Base-by-base conservation (phyloP, 2,797 vertebrate genomes). In the Apodemus agrarius region DNA sequence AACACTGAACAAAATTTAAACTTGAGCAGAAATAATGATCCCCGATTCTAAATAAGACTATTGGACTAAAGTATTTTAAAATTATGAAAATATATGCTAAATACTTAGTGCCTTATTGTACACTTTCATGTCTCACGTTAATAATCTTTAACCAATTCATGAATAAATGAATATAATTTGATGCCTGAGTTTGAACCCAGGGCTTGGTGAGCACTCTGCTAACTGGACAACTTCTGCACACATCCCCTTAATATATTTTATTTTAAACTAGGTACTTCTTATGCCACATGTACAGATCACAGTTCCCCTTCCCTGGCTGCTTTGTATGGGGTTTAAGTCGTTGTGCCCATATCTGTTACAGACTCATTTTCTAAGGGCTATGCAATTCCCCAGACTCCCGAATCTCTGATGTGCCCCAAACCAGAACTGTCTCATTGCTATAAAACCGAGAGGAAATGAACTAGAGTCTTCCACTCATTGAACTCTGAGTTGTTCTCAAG, bases 11-110 rank as follows among this genome's bases (percentile, higher is more conserved):
- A 94, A 92, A 67, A 34, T 69, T 65, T 61, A 97, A 67, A 76
- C n/a, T 61, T 93, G 14, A 89, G 26, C 61, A 88, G 85, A 80
- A 96, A 49, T 61, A 95, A 96, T 96, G 76, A 79, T 59, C 52
- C 91, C 57, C 40, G 94, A 96, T 37, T 90, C 67, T 85, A 95
- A 92, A 14, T 72, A 95, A 59, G 59, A 94, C 79, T 91, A 90
- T 74, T 91, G 52, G 11, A 43, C 24, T 16, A 13, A 87, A 67
- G 96, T 86, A 96, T 9, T 93, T 65, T 74, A 90, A 92, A 89
- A 14, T 2, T 95, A 37, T 21, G 79, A 78, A 87, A 46, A 96
- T 52, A 84, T 90, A 75, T 19, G 31, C 43, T 85, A 59, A 89
- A 78, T 37, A 90, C 34, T 61, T 75, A 22, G 3, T 6, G 29